Conservation (phyloP, 2,113 vertebrate species). For the Seriola dumerili region DNA sequence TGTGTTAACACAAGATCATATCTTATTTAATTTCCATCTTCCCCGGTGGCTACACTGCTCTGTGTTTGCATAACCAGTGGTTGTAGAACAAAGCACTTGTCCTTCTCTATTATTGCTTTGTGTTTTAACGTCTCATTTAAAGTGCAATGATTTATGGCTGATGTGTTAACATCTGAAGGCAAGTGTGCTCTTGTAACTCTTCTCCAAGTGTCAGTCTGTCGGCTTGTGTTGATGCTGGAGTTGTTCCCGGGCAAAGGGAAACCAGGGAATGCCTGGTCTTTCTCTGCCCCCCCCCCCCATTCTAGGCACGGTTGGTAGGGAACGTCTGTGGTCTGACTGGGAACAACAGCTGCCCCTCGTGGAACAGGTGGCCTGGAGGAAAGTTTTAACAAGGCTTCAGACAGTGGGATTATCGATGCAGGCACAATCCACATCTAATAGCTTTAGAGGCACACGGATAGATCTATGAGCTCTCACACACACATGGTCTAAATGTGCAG, state of each 20-base stretch:
- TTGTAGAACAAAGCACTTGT: constrained; percentile 27
- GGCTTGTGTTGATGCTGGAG: constrained; percentile 50
- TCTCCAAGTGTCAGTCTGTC: constrained; percentile 42
- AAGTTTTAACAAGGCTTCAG: constrained; percentile 79
- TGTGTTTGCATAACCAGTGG: constrained; percentile 18
- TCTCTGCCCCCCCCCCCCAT: constrained; percentile 31
- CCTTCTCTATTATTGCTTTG: not conserved
- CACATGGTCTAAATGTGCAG: constrained; percentile 43
- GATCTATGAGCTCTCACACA: constrained; percentile 45
- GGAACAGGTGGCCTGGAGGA: constrained; percentile 79
- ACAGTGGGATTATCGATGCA: constrained; percentile 72
- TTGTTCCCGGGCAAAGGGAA: constrained; percentile 36
- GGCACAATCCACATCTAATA: constrained; percentile 67
- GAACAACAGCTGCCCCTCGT: constrained; percentile 74
- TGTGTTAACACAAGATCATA: constrained; percentile 30
- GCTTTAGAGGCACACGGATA: constrained; percentile 63
- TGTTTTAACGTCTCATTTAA: constrained; percentile 28
- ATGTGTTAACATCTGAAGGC: constrained; percentile 39
- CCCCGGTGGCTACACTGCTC: not conserved
- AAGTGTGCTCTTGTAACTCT: constrained; percentile 46
- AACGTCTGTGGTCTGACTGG: constrained; percentile 46
- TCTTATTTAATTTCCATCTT: constrained; percentile 21
- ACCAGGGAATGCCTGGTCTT: constrained; percentile 15
- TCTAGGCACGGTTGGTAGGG: constrained; percentile 37
- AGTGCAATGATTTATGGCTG: constrained; percentile 10